phyloP scores from a whole-genome alignment of 2,113 vertebrate genomes.

The Prunella himalayana region DNA sequence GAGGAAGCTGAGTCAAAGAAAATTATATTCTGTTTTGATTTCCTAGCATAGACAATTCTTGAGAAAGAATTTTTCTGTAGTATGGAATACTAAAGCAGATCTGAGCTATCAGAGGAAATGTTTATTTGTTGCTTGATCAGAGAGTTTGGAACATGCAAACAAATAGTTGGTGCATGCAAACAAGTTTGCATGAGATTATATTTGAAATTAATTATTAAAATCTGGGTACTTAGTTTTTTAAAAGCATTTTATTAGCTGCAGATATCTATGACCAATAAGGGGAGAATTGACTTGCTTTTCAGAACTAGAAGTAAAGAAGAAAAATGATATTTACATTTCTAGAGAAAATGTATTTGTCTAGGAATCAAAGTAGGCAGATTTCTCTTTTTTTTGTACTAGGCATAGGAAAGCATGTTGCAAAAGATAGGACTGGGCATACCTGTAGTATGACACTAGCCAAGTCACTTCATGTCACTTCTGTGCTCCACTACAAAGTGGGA shows the following conservation, averaged over 20 bases:
- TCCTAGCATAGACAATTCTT: background rate
- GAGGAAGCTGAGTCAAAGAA: background rate
- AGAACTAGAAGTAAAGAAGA: background rate
- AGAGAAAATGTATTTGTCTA: background rate
- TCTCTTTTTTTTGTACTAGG: background rate
- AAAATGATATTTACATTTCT: background rate
- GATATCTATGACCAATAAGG: background rate
- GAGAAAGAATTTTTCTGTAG: background rate
- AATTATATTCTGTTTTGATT: background rate
- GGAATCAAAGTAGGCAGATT: background rate
- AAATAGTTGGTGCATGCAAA: background rate
- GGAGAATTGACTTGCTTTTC: background rate
- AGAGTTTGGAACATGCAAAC: background rate
- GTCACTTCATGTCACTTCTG: background rate
- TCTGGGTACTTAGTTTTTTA: background rate
- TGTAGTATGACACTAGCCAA: background rate
- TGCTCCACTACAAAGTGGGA: background rate
- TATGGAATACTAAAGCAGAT: background rate
- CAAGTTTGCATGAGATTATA: background rate
- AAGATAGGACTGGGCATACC: background rate
- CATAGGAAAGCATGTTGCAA: background rate
- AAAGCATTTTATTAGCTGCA: background rate
- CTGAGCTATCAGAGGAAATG: background rate
- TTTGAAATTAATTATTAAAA: background rate
- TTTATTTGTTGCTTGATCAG: background rate